Evolutionary conservation across 2,113 vertebrate species (phyloP), one percentile per base, ranked within the genome.

Genomic region (Bos indicus): DNA sequence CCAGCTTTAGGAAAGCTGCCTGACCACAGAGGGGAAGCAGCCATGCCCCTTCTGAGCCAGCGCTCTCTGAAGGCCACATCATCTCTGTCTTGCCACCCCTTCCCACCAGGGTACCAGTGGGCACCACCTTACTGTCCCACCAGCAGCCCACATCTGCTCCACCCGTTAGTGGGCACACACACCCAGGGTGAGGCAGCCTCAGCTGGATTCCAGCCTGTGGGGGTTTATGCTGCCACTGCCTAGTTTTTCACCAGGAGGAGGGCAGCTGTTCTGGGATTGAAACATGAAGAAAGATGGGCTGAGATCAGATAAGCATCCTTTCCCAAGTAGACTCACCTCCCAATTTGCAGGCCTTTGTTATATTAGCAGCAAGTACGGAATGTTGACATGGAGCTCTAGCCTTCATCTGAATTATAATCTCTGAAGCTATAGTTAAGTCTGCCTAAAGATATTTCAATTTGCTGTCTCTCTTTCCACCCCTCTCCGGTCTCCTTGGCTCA

Each of bases 251-350:
- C 54, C 89, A 86, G 95, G 96, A 92, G 92, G 96, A 93, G 95
- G 96, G 98, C 98, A 98, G 98, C 98, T 99, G 98, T 90, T 98
- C 98, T 95, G 90, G 98, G 98, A 98, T 98, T 99, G 99, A 98
- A 98, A 98, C 97, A 99, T 98, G 98, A 99, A 98, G 98, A 99
- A 98, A 99, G 98, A 99, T 97, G 81, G 98, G 96, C 95, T 97
- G 97, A 98, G 98, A 98, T 98, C 97, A 98, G 98, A 99, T 99
- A 98, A 98, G 98, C 97, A 98, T 97, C 97, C 88, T 89, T 98
- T 97, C 98, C 98, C 98, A 91, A 97, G 98, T 98, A 98, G 98
- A 96, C 93, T 97, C 98, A 98, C 98, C 98, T 99, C 98, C 98
- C 98, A 97, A 25, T 99, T 97, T 98, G 96, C 98, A 97, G 94